Percentiles rank a stretch among this genome's conserved stretches.
These are phyloP conservation scores for Ditylenchus dipsaci DNA, from an alignment of 1,140 invertebrate species.

Conservation along the genomic window DNA sequence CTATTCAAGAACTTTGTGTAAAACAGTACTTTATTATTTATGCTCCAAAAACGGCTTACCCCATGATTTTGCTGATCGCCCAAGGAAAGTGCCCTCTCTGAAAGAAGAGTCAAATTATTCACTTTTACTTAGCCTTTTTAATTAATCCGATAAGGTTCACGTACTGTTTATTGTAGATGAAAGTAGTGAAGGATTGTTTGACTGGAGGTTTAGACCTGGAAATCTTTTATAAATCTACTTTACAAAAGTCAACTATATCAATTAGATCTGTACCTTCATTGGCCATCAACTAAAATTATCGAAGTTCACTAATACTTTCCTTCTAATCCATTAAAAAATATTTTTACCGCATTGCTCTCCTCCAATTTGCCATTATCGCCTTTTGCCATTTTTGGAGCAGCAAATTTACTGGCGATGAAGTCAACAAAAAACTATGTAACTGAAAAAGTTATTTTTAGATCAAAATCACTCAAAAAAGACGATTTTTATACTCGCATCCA, in stretches of 20 bases:
- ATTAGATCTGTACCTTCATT: too few species aligned
- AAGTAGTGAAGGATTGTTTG: conserved; percentile 32
- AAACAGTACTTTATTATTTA: conserved; percentile 6
- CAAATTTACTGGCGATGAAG: too few species aligned
- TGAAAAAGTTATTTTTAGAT: not conserved
- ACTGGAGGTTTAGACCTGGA: conserved; percentile 37
- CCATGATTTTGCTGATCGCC: conserved; percentile 57
- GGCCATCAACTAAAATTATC: conserved; percentile 44
- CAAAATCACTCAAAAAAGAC: not conserved
- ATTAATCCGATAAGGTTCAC: too few species aligned
- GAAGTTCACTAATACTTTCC: not conserved
- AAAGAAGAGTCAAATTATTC: conserved; percentile 33
- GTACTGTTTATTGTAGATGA: conserved; percentile 42
- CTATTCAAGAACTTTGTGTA: not conserved
- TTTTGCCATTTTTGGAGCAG: conserved; percentile 22
- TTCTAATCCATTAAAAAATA: not conserved
- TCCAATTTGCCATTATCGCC: conserved; percentile 41
- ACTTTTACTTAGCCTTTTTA: not conserved
- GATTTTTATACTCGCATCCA: too few species aligned
- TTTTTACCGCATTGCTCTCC: conserved; percentile 35
- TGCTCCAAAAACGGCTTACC: conserved; percentile 32
- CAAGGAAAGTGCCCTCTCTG: conserved; percentile 51
- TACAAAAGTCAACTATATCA: too few species aligned
- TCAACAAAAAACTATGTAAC: not conserved
- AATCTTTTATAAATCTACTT: too few species aligned